Base-by-base conservation (phyloP, 2,113 vertebrate genomes). In the Ptilorrhoa leucosticta region DNA sequence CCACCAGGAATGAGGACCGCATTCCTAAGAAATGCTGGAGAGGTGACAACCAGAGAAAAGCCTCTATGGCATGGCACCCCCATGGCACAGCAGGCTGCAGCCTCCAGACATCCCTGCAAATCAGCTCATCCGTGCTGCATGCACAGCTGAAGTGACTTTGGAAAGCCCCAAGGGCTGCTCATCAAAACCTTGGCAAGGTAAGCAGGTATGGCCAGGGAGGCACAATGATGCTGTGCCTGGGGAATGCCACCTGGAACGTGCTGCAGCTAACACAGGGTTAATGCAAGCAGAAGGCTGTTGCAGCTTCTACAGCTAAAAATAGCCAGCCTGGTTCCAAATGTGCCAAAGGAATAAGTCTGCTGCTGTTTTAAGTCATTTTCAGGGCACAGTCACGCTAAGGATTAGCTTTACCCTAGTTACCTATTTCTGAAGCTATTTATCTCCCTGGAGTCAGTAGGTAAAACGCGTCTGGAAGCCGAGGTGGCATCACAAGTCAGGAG, bases 331-430 rank as follows among this genome's bases (percentile, higher is more conserved):
- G 68, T 72, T 93, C 61, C 6, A 1, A 83, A 28, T 57, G 86
- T 71, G 83, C 80, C 64, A 78, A 90, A 94, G 82, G 83, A 96
- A 3, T 51, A 92, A 57, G 91, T 79, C 90, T 92, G 79, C 72
- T 92, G 53, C 91, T 83, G 72, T 86, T 93, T 92, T 75, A 95
- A 95, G 88, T 96, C 18, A 83, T 73, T 96, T 94, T 90, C 84
- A 95, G 82, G 87, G 42, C 82, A 83, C 60, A 89, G 83, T 56
- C 79, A 83, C 0, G 0, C 83, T 57, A 68, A 90, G 90, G 92
- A 93, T 96, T 95, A 92, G 90, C 44, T 64, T 93, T 91, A 96
- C 73, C 94, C 95, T 71, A 94, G 69, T 96, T 95, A 96, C 95
- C 93, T 96, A 94, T 88, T 92, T 95, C 87, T 90, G 81, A 88